Evolutionary conservation across 2,113 vertebrate genomes (phyloP).

Genomic region (Oreochromis tanganicae): DNA sequence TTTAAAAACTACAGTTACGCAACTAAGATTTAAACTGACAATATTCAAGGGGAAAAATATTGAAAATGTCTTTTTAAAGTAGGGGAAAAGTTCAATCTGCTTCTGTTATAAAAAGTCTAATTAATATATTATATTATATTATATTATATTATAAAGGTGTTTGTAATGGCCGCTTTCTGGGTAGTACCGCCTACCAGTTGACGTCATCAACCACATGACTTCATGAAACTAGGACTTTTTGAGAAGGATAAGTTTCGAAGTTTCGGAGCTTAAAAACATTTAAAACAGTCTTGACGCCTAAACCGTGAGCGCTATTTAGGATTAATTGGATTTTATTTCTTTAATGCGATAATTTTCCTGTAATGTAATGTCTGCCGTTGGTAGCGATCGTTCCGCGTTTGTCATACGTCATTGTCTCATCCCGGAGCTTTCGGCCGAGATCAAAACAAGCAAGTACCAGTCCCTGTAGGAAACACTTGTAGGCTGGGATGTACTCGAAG

Average conservation of each 20-base stretch:
- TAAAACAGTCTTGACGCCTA: background rate
- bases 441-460: background rate
- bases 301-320: fast-evolving
- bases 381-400: fast-evolving
- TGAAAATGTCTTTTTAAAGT: background rate
- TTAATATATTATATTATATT: background rate
- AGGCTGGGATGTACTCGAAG: background rate
- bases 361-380: background rate
- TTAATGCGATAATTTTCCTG: fast-evolving
- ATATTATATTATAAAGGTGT: background rate
- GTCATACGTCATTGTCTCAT: background rate
- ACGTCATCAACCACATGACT: background rate
- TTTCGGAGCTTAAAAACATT: background rate
- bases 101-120: background rate
- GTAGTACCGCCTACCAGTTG: background rate
- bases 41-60: background rate
- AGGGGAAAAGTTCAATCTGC: background rate
- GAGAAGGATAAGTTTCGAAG: background rate
- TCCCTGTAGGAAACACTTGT: background rate
- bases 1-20: background rate
- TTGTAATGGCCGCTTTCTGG: background rate
- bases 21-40: background rate
- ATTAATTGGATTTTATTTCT: background rate
- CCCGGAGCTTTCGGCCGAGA: background rate
- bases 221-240: background rate